These are phyloP conservation scores for Drosophila anomalata DNA, from an alignment of 2,888 invertebrate species.

Conservation along the genomic window DNA sequence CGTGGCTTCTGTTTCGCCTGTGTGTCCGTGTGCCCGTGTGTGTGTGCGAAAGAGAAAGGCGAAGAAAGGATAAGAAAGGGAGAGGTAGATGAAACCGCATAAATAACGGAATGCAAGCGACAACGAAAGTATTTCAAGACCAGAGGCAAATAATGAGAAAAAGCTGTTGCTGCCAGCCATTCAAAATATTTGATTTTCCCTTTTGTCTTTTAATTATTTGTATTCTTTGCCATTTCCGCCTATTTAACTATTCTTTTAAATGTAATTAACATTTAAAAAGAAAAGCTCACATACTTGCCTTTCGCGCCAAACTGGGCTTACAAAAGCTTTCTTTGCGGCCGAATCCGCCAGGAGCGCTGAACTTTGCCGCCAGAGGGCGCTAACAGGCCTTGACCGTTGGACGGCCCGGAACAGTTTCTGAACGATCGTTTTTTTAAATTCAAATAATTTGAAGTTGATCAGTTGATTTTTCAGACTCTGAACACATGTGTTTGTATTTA, in stretches of 20 bases:
- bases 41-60: not conserved
- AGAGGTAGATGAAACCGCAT: not conserved
- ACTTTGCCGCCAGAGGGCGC: not conserved
- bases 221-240: not conserved
- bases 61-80: slow-evolving; percentile 9
- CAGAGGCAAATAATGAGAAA: slow-evolving; percentile 1
- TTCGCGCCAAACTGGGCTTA: not conserved
- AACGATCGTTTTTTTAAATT: not conserved
- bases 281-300: not conserved
- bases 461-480: not conserved
- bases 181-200: not conserved
- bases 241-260: not conserved
- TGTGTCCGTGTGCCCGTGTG: not conserved
- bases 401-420: not conserved
- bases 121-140: slow-evolving; percentile 31
- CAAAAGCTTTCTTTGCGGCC: not conserved
- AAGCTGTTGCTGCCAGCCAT: not conserved
- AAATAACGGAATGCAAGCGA: not conserved
- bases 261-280: not conserved
- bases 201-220: not conserved
- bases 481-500: too few relatives aligned
- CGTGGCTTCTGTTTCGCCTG: slow-evolving; percentile 39
- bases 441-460: not conserved
- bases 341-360: not conserved
- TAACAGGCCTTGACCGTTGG: not conserved